Conservation (phyloP, 2,113 vertebrate species). For the Tyrannus savana region DNA sequence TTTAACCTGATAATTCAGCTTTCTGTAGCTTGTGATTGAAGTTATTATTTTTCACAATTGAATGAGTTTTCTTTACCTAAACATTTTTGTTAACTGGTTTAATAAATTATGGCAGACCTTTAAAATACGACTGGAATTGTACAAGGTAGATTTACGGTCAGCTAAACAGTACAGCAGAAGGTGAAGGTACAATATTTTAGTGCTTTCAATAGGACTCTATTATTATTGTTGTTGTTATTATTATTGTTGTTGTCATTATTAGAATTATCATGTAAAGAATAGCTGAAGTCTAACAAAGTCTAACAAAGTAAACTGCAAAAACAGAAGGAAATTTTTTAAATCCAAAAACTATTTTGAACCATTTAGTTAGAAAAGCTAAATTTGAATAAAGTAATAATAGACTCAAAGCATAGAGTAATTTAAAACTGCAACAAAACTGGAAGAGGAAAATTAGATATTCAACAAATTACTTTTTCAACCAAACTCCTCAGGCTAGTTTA, state of each 20-base stretch:
- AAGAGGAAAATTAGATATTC: background rate
- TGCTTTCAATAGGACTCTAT: background rate
- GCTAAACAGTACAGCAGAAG: background rate
- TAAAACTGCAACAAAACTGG: background rate
- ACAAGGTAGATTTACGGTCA: background rate
- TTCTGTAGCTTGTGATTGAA: background rate
- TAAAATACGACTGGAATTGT: background rate
- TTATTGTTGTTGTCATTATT: background rate
- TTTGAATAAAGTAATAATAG: background rate
- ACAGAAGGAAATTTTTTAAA: background rate
- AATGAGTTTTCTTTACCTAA: background rate
- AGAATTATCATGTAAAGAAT: background rate
- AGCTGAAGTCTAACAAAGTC: background rate
- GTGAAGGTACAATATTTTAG: background rate
- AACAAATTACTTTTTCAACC: background rate
- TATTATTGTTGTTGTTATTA: background rate
- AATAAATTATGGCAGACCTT: constrained; percentile 20
- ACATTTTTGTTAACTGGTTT: constrained; percentile 34
- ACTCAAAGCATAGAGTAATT: background rate
- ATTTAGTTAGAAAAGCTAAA: background rate
- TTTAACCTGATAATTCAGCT: constrained; percentile 6
- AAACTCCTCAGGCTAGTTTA: background rate
- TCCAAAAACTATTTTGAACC: background rate
- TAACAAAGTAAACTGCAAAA: background rate
- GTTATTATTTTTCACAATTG: background rate